phyloP scores from a whole-genome alignment of 2,113 vertebrate genomes.

The Ploceus nigricollis region DNA sequence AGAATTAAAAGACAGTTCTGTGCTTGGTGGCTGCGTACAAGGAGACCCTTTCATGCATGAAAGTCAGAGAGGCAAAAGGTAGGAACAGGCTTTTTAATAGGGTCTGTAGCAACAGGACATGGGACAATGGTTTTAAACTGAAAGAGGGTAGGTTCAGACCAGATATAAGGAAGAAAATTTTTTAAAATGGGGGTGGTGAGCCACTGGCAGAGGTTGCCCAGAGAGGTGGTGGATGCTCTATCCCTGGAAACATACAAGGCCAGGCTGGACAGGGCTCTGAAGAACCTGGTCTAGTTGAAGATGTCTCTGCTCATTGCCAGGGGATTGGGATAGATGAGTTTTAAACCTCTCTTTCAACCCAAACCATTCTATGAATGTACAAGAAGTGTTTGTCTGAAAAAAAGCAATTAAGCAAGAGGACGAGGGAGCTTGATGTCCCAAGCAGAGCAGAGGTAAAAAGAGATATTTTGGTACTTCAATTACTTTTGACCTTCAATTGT shows the following conservation, averaged over 20 bases:
- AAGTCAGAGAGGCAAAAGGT: background rate
- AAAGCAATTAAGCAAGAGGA: background rate
- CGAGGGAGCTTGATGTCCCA: fast-evolving
- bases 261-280: background rate
- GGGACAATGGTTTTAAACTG: background rate
- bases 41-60: background rate
- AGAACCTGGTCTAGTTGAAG: background rate
- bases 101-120: background rate
- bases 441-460: background rate
- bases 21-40: background rate
- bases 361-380: background rate
- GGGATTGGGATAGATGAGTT: background rate
- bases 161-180: background rate
- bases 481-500: background rate
- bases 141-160: background rate
- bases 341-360: background rate
- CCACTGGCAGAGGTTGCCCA: background rate
- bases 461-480: background rate
- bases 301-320: background rate
- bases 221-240: background rate
- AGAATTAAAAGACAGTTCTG: background rate
- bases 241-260: background rate
- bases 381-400: background rate
- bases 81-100: background rate
- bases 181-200: background rate